Percentiles rank a stretch among this genome's conserved stretches.
Conservation (phyloP, 2,888 invertebrate genomes). For the Rapana venosa region DNA sequence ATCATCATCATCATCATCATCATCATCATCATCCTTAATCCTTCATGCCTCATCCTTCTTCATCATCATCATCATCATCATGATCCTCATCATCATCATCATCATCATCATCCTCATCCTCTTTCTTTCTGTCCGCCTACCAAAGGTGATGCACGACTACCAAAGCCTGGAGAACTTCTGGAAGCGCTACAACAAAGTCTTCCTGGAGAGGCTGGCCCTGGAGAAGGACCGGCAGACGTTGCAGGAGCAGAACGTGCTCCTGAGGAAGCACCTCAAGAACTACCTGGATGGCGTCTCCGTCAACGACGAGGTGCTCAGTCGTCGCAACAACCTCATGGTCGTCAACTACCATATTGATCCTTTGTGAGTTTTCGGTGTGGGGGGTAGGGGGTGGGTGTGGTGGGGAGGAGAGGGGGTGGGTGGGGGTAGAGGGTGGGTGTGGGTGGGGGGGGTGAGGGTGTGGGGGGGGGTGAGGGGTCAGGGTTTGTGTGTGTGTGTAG, state of each 20-base stretch:
- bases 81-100: background rate
- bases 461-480: too few species aligned
- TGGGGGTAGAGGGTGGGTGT: too few species aligned
- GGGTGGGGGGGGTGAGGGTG: too few species aligned
- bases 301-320: slow-evolving; percentile 77
- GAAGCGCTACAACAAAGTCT: slow-evolving; percentile 82
- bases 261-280: slow-evolving; percentile 77
- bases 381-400: too few species aligned
- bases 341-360: slow-evolving; percentile 70
- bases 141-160: slow-evolving; percentile 78
- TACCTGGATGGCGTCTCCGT: slow-evolving; percentile 79
- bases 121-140: background rate
- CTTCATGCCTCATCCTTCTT: too few species aligned
- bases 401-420: too few species aligned
- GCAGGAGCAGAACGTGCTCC: slow-evolving; percentile 82
- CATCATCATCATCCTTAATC: too few species aligned
- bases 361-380: too few species aligned
- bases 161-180: slow-evolving; percentile 84
- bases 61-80: too few species aligned
- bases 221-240: slow-evolving; percentile 77
- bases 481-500: too few species aligned
- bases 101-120: background rate
- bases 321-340: slow-evolving; percentile 77
- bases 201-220: slow-evolving; percentile 81
- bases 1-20: too few species aligned